Base-by-base conservation (phyloP, 2,113 vertebrate genomes). In the Egretta garzetta region DNA sequence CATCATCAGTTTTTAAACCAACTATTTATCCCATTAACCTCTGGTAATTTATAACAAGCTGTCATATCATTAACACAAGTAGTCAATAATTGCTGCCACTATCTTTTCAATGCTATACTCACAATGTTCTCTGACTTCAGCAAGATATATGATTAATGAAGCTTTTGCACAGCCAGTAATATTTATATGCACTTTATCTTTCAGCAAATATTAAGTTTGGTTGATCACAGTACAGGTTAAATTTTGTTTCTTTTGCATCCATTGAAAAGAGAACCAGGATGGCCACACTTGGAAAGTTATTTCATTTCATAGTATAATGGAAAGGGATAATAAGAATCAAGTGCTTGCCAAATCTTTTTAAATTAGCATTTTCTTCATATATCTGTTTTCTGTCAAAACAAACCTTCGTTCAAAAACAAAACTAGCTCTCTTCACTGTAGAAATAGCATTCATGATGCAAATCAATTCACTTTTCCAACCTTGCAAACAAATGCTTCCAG, bases 1-100 rank as follows among this genome's bases (percentile, higher is more conserved):
- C 32, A 91, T 90, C 88, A 91, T 88, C 76, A 64, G 24, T 84
- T 94, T 95, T 81, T 64, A 76, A 93, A 81, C 75, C 72, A 96
- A 76, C 87, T 94, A 91, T 88, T 97, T 96, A 97, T 88, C 68
- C 80, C 94, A 97, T 97, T 97, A 97, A 95, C 93, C 93, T 92
- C 89, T 75, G 26, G 92, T 96, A 95, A 97, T 95, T 62, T 89
- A 80, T 96, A 97, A 92, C 74, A 95, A 94, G 80, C 50, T 95
- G 85, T 90, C 85, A 90, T 96, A 94, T 88, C 80, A 96, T 97
- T 96, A 97, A 94, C 64, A 93, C 73, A 91, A 15, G 66, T 93
- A 97, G 93, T 96, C 96, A 97, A 76, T 97, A 97, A 88, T 83
- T 96, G 75, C 90, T 97, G 75, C 93, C 92, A 86, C 74, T 96